These are phyloP conservation scores for Drosophila orena DNA, from an alignment of 1,140 invertebrate genomes.

Conservation along the genomic window DNA sequence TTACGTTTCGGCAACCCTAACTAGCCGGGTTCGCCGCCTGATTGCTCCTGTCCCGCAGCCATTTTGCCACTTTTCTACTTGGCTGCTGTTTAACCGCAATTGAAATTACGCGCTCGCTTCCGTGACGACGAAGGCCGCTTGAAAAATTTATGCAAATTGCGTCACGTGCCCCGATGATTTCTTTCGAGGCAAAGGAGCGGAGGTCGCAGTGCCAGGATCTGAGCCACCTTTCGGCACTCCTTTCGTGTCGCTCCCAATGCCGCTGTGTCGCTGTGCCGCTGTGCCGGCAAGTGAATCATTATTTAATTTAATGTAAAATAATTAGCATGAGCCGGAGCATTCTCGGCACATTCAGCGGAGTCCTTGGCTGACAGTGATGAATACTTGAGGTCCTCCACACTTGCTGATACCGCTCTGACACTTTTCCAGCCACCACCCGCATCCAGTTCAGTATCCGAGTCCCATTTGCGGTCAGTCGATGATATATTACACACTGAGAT, in stretches of 20 bases:
- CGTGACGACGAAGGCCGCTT: conserved; percentile 61
- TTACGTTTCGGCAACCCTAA: conserved; percentile 55
- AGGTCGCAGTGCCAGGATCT: neutral
- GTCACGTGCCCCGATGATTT: conserved; percentile 84
- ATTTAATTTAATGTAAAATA: conserved; percentile 85
- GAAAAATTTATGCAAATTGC: conserved; percentile 84
- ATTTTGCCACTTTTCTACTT: conserved; percentile 76
- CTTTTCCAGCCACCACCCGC: conserved; percentile 14
- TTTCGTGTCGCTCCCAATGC: conserved; percentile 23
- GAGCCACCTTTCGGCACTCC: conserved; percentile 57
- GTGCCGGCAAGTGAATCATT: conserved; percentile 76
- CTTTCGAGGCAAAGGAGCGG: conserved; percentile 46
- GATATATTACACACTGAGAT: conserved; percentile 67
- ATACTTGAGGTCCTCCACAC: conserved; percentile 45
- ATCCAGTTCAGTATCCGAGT: conserved; percentile 9
- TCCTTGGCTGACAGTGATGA: conserved; percentile 67
- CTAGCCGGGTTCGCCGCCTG: conserved; percentile 24
- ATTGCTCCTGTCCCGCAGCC: conserved; percentile 39
- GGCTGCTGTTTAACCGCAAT: conserved; percentile 82
- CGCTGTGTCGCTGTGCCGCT: conserved; percentile 3
- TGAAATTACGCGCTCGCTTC: conserved; percentile 79
- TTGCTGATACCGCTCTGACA: conserved; percentile 17
- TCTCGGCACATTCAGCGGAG: neutral
- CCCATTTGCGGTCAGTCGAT: conserved; percentile 77
- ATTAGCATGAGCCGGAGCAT: conserved; percentile 65